A percentile compares a stretch with the other conserved stretches of the same genome.
These are phyloP conservation scores for Eumeta japonica DNA, from an alignment of 1,140 invertebrate genomes.

Conservation along the genomic window DNA sequence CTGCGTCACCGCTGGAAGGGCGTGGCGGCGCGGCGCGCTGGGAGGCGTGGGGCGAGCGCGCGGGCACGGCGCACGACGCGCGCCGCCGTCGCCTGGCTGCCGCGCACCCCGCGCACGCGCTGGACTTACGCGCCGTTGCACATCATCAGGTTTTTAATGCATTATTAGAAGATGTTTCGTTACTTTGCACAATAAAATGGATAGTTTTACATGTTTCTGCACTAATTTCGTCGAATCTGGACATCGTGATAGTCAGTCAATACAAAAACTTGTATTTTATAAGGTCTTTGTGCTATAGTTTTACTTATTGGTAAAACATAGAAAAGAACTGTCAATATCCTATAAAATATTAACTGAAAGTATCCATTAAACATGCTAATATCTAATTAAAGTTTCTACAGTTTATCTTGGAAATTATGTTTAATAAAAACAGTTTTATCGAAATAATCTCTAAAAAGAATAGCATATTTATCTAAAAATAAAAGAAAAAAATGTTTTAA, in stretches of 20 bases:
- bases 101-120: slow-evolving; percentile 32
- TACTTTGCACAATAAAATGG: neutral
- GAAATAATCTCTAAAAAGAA: too few relatives aligned
- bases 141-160: slow-evolving; percentile 29
- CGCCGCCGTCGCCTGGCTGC: slow-evolving; percentile 29
- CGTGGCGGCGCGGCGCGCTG: slow-evolving; percentile 31
- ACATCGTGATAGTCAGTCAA: neutral
- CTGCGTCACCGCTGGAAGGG: slow-evolving; percentile 34
- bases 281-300: too few relatives aligned
- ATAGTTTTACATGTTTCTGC: neutral
- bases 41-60: slow-evolving; percentile 9
- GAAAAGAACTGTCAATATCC: slow-evolving; percentile 58
- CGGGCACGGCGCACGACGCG: slow-evolving; percentile 26
- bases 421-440: too few relatives aligned
- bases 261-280: neutral
- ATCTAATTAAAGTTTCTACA: too few relatives aligned
- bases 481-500: neutral
- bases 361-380: too few relatives aligned
- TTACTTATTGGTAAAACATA: neutral
- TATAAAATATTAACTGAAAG: too few relatives aligned
- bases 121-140: slow-evolving; percentile 37
- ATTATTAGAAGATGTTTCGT: neutral
- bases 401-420: too few relatives aligned
- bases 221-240: slow-evolving; percentile 39
- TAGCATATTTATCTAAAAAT: too few relatives aligned